phyloP scores from a whole-genome alignment of 2,113 vertebrate genomes.

The Anarhynchus alexandrinus region DNA sequence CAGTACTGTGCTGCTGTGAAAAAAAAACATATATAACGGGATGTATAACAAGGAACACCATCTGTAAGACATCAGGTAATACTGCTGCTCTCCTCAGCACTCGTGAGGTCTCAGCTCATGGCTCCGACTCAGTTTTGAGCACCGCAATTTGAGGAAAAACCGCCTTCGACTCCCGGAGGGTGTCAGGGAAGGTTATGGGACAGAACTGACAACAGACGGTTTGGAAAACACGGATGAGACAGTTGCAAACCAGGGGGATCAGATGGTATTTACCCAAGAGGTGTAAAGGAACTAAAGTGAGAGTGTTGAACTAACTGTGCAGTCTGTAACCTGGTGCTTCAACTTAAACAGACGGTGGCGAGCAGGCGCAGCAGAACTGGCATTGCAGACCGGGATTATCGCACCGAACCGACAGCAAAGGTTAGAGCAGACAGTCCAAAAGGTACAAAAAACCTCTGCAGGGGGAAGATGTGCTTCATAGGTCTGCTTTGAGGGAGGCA shows the following conservation, averaged over 20 bases:
- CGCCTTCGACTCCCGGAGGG: background rate
- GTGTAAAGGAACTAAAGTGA: conserved; percentile 14
- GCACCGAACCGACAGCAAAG: background rate
- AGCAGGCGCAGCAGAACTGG: background rate
- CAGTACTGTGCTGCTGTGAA: background rate
- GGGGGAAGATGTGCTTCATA: background rate
- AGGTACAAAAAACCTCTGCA: background rate
- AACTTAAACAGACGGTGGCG: background rate
- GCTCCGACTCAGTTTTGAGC: background rate
- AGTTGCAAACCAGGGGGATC: background rate
- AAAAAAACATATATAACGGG: background rate
- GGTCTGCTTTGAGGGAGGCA: background rate
- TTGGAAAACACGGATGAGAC: conserved; percentile 5
- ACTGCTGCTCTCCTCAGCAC: background rate
- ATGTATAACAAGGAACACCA: background rate
- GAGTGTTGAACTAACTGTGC: background rate
- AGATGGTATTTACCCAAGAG: conserved; percentile 53
- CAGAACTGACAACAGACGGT: conserved; percentile 6
- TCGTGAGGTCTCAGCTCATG: background rate
- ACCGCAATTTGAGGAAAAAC: background rate
- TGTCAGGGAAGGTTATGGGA: conserved; percentile 23
- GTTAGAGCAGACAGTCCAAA: background rate
- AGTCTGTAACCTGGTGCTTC: conserved; percentile 26
- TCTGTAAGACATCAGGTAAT: conserved; percentile 4
- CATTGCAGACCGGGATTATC: background rate